Evolutionary conservation across 1,140 invertebrate genomes (phyloP), one percentile per base, ranked within the genome.

Genomic region (Euura saliciscinereae): DNA sequence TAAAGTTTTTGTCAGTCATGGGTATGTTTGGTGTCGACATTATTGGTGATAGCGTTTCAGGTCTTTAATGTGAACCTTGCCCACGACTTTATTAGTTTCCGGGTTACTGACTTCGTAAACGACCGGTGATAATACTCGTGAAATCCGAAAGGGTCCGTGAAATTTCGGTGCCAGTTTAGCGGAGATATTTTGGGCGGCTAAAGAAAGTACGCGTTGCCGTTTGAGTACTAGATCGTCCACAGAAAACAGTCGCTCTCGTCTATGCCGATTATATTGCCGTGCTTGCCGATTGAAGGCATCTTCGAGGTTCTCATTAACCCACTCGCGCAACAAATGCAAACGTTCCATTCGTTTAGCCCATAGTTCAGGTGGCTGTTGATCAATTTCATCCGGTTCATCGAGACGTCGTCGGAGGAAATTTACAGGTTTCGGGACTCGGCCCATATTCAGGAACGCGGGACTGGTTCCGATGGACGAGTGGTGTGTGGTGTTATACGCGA

Each of bases 391-490:
- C 2, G 51, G 44, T 1, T 13, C 66, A 43, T 75, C 74, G 43
- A 66, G 2, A 11, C 65, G 59, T 2, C 66, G 51, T 10, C 66
- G 64, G 43, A 70, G 43, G 13, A 59, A 69, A n/a, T 45, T 28
- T 4, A 44, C 69, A 3, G 70, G 44, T 44, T 11, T 44, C 6
- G 64, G 72, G 44, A 74, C 65, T 3, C 76, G 44, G 6, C 74
- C 74, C n/a, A 70, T 75, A 64, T 75, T 75, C 10, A 74, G 42
- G 65, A 74, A 77, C 7, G 76, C 72, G 43, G 74, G 74, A 2
- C 70, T 70, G 0, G 59, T 44, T 43, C 68, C 45, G 1, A 70
- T 66, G 4, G 74, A 75, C 2, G 45, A 43, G 42, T 76, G 70
- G n/a, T 59, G 44, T 0, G 73, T 42, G 0, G 70, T 73, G 51